Conservation (phyloP, 2,797 vertebrate species). For the Cichlasoma orientale region DNA sequence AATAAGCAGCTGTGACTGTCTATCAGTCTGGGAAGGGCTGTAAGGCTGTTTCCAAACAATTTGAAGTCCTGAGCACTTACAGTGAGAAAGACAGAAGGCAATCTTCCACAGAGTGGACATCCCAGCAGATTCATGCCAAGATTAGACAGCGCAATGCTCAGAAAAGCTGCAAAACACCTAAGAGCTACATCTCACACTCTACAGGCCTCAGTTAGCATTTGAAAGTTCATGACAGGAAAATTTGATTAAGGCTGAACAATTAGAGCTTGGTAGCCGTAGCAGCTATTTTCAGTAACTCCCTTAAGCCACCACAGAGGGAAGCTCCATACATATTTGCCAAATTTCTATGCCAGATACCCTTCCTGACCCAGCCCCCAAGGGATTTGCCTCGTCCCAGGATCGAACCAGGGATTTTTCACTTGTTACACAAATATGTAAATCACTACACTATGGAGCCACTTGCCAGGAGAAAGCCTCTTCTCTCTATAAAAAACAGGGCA, state of each 20-base stretch:
- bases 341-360: neutral
- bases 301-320: neutral
- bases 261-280: neutral
- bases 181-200: neutral
- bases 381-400: neutral
- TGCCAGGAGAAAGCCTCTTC: neutral
- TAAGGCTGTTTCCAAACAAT: neutral
- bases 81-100: neutral
- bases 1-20: neutral
- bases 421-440: neutral
- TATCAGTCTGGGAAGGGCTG: neutral
- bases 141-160: neutral
- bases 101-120: neutral
- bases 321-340: neutral
- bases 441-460: neutral
- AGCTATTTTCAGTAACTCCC: neutral
- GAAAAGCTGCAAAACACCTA: neutral
- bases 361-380: neutral
- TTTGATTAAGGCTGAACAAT: neutral
- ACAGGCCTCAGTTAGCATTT: neutral
- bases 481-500: neutral
- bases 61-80: neutral
- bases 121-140: neutral
- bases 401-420: neutral
- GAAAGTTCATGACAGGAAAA: neutral